Conservation (phyloP, 2,888 invertebrate genomes). For the Melipona beecheii region DNA sequence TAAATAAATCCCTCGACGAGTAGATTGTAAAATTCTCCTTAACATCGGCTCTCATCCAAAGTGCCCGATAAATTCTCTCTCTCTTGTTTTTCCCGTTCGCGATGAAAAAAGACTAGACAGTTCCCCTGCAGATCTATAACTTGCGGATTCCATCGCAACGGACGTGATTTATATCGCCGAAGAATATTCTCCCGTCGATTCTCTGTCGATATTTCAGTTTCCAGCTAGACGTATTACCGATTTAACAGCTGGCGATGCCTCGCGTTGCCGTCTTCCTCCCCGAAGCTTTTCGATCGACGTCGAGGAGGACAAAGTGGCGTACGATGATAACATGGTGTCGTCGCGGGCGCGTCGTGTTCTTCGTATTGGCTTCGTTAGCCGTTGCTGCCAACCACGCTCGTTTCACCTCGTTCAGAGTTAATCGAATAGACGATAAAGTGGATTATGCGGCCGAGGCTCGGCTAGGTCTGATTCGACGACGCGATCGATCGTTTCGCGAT, state of each 20-base stretch:
- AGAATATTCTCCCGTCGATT: neutral
- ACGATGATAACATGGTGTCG: slow-evolving; percentile 30
- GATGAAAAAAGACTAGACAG: neutral
- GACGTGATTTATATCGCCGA: neutral
- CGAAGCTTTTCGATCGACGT: slow-evolving; percentile 1
- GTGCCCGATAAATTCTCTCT: neutral
- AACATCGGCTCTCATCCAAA: neutral
- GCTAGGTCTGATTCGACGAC: slow-evolving; percentile 62
- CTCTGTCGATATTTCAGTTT: neutral
- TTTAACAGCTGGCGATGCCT: neutral
- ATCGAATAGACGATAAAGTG: slow-evolving; percentile 67
- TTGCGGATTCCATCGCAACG: neutral
- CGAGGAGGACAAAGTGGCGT: slow-evolving; percentile 7
- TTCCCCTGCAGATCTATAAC: neutral
- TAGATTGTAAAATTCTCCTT: neutral
- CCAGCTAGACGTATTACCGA: neutral
- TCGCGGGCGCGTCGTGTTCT: slow-evolving; percentile 10
- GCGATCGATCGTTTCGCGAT: slow-evolving; percentile 54
- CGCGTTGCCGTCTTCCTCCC: neutral
- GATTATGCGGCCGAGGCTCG: slow-evolving; percentile 66
- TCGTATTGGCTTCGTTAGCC: slow-evolving; percentile 62
- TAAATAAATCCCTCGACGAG: neutral
- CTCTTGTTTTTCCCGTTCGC: too few relatives aligned
- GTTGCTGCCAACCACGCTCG: slow-evolving; percentile 55
- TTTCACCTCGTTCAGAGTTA: slow-evolving; percentile 66